Evolutionary conservation across 2,888 invertebrate species (phyloP).

Genomic region (Lycaena phlaeas): DNA sequence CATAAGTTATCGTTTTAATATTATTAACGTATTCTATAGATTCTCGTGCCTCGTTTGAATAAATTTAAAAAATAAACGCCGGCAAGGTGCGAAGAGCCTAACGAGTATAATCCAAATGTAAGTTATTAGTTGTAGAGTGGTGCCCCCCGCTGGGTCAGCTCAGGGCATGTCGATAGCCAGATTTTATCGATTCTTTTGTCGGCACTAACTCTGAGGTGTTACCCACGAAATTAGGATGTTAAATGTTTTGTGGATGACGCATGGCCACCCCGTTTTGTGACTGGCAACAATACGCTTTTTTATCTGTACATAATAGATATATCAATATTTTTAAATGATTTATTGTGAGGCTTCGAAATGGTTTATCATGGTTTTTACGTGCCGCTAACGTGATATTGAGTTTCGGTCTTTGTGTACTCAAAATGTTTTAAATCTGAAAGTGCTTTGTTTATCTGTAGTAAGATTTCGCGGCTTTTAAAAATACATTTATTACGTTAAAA

Average conservation of each 20-base stretch:
- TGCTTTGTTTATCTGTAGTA: no score
- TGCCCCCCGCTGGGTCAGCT: constrained; percentile 53
- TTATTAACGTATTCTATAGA: constrained; percentile 59
- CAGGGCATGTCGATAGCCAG: constrained; percentile 42
- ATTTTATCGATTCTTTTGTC: constrained; percentile 67
- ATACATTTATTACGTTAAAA: no score
- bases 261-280: constrained; percentile 47
- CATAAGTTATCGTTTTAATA: constrained; percentile 61
- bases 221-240: constrained; percentile 68
- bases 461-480: no score
- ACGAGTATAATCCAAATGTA: constrained; percentile 70
- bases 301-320: constrained; percentile 48
- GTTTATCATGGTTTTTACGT: constrained; percentile 3
- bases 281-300: constrained; percentile 23
- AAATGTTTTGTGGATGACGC: constrained; percentile 66
- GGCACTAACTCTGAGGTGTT: constrained; percentile 65
- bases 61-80: constrained; percentile 65
- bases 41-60: constrained; percentile 53
- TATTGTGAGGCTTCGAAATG: constrained; percentile 15
- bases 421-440: no score
- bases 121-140: constrained; percentile 57
- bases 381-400: not conserved
- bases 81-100: constrained; percentile 69
- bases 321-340: constrained; percentile 44
- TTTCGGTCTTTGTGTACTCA: no score